Percentiles rank a stretch among this genome's conserved stretches.
Evolutionary conservation across 1,140 invertebrate species (phyloP).

Genomic region (Callitettix versicolor): DNA sequence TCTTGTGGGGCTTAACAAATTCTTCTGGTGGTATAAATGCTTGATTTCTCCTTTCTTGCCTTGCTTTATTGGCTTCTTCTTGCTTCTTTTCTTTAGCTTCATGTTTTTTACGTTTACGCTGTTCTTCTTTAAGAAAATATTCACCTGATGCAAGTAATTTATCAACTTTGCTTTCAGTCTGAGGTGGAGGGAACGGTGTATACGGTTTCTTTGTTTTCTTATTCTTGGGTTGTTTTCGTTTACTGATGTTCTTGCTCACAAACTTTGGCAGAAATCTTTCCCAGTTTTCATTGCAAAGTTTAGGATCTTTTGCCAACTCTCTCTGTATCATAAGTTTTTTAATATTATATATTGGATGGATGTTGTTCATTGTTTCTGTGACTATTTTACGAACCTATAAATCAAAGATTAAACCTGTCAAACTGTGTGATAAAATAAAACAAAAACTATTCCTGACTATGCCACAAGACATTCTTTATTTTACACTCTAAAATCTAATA

Average conservation of each 20-base stretch:
- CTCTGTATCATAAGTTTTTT: constrained; percentile 97
- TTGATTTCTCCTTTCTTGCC: constrained; percentile 64
- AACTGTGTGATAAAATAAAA: too few relatives aligned
- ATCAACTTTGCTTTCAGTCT: constrained; percentile 87
- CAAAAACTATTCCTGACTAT: background rate
- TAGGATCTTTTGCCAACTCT: constrained; percentile 86
- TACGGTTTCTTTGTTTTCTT: constrained; percentile 80
- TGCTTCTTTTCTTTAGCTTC: constrained; percentile 64
- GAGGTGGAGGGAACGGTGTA: constrained; percentile 94
- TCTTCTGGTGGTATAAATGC: constrained; percentile 78
- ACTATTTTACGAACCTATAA: constrained; percentile 73
- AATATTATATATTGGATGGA: constrained; percentile 99
- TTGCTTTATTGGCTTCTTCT: constrained; percentile 52
- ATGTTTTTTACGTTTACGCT: constrained; percentile 58
- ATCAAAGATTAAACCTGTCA: too few relatives aligned
- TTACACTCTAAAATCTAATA: too few relatives aligned
- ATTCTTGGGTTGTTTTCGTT: constrained; percentile 76
- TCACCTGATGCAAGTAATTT: constrained; percentile 89
- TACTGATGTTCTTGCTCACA: constrained; percentile 81
- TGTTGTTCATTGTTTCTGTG: constrained; percentile 96
- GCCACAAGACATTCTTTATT: too few relatives aligned
- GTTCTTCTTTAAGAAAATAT: constrained; percentile 85
- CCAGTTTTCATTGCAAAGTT: constrained; percentile 91
- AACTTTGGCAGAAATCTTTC: constrained; percentile 94
- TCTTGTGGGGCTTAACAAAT: background rate